Evolutionary conservation across 92 coral and sea anemone species (phyloP).

Genomic region (Umimayanthus chanpuru): DNA sequence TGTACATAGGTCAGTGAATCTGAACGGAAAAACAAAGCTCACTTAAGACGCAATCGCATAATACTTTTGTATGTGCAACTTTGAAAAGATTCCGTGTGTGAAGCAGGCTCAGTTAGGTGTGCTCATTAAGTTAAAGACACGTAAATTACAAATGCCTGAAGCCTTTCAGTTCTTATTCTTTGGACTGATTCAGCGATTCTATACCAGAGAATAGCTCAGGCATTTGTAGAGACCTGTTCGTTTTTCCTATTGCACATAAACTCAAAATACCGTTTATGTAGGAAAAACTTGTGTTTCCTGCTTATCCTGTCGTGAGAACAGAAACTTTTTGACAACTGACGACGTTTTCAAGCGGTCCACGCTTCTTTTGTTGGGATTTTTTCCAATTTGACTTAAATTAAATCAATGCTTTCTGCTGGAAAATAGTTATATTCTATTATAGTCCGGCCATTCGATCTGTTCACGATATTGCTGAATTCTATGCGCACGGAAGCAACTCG

Average conservation of each 20-base stretch:
- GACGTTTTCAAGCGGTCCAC: neutral
- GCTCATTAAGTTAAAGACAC: constrained; percentile 6
- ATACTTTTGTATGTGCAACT: constrained; percentile 2
- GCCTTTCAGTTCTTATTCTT: constrained; percentile 24
- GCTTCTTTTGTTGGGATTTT: neutral
- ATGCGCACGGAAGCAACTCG: neutral
- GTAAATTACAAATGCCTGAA: constrained; percentile 5
- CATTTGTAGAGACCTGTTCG: neutral
- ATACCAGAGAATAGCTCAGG: neutral
- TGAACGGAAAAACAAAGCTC: neutral
- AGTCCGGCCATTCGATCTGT: neutral
- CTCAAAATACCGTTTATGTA: neutral
- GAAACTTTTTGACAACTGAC: neutral
- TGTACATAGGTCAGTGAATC: neutral
- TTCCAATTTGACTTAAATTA: constrained; percentile 13
- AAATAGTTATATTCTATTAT: constrained; percentile 1
- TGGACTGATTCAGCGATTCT: neutral
- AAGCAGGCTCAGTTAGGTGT: neutral
- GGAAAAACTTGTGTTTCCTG: neutral
- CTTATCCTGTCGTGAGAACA: neutral
- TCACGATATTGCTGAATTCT: neutral
- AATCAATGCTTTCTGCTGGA: constrained; percentile 9
- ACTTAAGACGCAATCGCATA: constrained; percentile 8
- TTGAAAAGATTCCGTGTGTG: constrained; percentile 14
- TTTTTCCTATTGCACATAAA: neutral